A percentile compares a stretch with the other conserved stretches of the same genome.
Evolutionary conservation across 2,113 vertebrate species (phyloP).

Genomic region (Hipposideros armiger): DNA sequence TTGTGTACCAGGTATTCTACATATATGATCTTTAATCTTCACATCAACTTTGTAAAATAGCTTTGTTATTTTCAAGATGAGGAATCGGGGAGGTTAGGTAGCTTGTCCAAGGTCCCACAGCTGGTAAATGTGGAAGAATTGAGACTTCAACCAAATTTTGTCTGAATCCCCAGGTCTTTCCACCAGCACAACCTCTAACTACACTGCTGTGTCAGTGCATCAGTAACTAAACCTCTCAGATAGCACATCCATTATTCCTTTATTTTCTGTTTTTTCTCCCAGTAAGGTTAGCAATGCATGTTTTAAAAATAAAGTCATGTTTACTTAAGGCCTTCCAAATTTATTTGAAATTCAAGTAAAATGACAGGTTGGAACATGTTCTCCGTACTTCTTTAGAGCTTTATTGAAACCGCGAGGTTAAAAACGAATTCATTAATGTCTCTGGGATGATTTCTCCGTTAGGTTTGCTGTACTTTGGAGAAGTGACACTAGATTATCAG

Average conservation of each 20-base stretch:
- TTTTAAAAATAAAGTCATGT: constrained; percentile 57
- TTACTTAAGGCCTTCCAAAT: constrained; percentile 57
- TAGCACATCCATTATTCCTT: not conserved
- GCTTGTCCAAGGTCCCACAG: not conserved
- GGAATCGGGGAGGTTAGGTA: not conserved
- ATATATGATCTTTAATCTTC: constrained; percentile 27
- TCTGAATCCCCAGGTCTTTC: not conserved
- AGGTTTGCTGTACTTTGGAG: constrained; percentile 39
- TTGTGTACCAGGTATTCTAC: constrained; percentile 42
- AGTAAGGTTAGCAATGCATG: constrained; percentile 28
- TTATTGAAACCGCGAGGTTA: constrained; percentile 20
- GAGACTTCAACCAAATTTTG: not conserved
- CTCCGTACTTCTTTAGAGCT: not conserved
- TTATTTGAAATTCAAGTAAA: constrained; percentile 56
- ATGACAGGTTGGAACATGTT: not conserved
- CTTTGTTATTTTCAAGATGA: constrained; percentile 29
- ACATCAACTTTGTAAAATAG: not conserved
- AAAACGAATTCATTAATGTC: not conserved
- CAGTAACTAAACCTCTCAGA: not conserved
- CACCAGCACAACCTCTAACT: not conserved
- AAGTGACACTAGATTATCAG: constrained; percentile 32
- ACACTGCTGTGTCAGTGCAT: not conserved
- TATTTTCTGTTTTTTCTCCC: not conserved
- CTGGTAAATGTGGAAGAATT: not conserved
- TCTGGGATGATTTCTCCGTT: constrained; percentile 47